A percentile compares a stretch with the other conserved stretches of the same genome.
These are phyloP conservation scores for Tursiops truncatus DNA, from an alignment of 2,113 vertebrate species.

Conservation along the genomic window DNA sequence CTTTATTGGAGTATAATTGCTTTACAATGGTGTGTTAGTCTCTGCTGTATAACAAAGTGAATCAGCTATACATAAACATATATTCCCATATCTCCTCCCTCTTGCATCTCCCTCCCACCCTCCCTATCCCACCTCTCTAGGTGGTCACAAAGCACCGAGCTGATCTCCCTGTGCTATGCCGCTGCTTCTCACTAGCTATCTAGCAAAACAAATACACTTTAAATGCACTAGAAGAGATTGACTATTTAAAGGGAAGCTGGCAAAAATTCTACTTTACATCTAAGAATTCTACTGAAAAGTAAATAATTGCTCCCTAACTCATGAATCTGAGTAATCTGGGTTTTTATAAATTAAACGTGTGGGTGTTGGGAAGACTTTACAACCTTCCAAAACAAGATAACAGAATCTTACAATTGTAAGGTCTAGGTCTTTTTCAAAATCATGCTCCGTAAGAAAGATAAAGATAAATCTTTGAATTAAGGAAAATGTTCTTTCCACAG, in stretches of 20 bases:
- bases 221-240: neutral
- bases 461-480: neutral
- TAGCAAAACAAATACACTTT: neutral
- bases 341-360: neutral
- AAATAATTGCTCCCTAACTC: neutral
- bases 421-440: neutral
- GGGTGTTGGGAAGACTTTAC: neutral
- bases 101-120: no score
- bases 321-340: neutral
- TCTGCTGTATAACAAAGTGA: no score
- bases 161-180: no score
- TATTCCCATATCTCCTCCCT: no score
- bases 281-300: conserved; percentile 12
- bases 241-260: neutral
- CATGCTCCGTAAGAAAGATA: neutral
- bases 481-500: neutral
- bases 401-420: neutral
- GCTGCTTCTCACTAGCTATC: no score
- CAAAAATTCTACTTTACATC: neutral
- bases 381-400: neutral
- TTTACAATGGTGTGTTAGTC: no score
- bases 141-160: no score
- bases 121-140: no score
- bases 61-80: no score
- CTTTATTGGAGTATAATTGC: no score